These are phyloP conservation scores for Protophormia terraenovae DNA, from an alignment of 2,888 invertebrate genomes.

Conservation along the genomic window DNA sequence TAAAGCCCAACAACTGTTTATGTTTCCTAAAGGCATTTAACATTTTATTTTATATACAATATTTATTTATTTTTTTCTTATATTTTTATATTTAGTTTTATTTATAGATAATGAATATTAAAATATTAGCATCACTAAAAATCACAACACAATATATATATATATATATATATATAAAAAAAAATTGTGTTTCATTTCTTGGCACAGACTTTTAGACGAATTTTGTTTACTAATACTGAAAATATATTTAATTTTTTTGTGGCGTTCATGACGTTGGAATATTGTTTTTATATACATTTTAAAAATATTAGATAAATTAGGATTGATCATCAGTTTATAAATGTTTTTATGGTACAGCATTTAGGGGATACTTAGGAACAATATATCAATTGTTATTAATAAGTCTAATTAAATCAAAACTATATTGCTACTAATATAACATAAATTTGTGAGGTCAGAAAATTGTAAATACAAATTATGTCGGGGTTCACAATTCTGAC, in stretches of 20 bases:
- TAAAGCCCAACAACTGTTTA: conserved; percentile 57
- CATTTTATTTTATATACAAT: conserved; percentile 33
- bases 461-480: too few relatives aligned
- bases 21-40: conserved; percentile 37
- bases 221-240: conserved; percentile 59
- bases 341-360: neutral
- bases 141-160: too few relatives aligned
- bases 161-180: neutral
- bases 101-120: conserved; percentile 63
- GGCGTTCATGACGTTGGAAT: conserved; percentile 55
- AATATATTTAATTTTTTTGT: conserved; percentile 4
- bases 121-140: conserved; percentile 61
- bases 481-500: too few relatives aligned
- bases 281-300: conserved; percentile 31
- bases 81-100: conserved; percentile 26
- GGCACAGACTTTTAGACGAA: conserved; percentile 59
- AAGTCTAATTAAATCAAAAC: too few relatives aligned
- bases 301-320: conserved; percentile 8
- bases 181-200: conserved; percentile 48
- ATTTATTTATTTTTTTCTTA: neutral
- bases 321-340: conserved; percentile 40
- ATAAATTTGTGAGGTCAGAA: too few relatives aligned
- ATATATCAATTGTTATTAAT: too few relatives aligned
- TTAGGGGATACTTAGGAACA: too few relatives aligned
- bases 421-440: too few relatives aligned